Evolutionary conservation across 2,888 invertebrate genomes (phyloP).

Genomic region (Tineola bisselliella): DNA sequence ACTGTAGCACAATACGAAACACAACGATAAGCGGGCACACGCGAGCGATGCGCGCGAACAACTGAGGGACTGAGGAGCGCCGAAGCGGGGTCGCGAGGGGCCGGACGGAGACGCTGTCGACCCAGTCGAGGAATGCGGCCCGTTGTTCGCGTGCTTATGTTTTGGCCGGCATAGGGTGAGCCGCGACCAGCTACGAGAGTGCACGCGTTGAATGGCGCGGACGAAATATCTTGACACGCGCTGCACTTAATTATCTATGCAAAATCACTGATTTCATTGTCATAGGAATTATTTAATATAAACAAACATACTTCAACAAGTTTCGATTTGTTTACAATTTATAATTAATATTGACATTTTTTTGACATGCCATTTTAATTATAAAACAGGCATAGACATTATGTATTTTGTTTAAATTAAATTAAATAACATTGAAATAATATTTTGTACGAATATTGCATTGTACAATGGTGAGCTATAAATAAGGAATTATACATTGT

Average conservation of each 20-base stretch:
- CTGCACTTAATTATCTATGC: not conserved
- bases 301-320: too few species aligned
- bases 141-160: slow-evolving; percentile 42
- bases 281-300: not conserved
- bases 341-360: too few species aligned
- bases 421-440: too few species aligned
- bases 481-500: too few species aligned
- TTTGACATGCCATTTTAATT: too few species aligned
- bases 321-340: too few species aligned
- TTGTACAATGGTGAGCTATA: too few species aligned
- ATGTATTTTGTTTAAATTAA: too few species aligned
- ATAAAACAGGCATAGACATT: too few species aligned
- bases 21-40: slow-evolving; percentile 35
- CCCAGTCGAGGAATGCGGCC: slow-evolving; percentile 61
- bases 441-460: too few species aligned
- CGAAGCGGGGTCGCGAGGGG: slow-evolving; percentile 24
- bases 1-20: slow-evolving; percentile 44
- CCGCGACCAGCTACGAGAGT: slow-evolving; percentile 15
- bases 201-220: not conserved
- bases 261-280: not conserved
- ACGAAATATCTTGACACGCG: not conserved
- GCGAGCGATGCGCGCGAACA: slow-evolving; percentile 53
- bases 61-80: slow-evolving; percentile 29
- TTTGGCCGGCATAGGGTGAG: slow-evolving; percentile 36
- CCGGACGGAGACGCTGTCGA: slow-evolving; percentile 31